phyloP scores from a whole-genome alignment of 2,888 invertebrate species.

The Oligia fasciuncula region DNA sequence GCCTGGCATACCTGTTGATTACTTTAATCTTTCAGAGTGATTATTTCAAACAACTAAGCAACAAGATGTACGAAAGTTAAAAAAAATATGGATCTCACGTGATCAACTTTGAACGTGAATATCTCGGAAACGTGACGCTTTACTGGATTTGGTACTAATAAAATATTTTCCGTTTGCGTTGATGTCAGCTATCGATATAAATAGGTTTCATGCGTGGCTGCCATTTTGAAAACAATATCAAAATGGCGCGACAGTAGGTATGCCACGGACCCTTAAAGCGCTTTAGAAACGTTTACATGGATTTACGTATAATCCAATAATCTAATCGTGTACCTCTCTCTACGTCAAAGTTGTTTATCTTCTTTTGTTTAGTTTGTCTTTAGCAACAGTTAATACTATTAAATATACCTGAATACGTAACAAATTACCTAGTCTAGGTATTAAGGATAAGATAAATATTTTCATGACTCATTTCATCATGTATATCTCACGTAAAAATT shows the following conservation, averaged over 20 bases:
- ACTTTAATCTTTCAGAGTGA: background rate
- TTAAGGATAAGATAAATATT: conserved; percentile 44
- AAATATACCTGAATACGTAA: conserved; percentile 44
- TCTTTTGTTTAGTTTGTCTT: conserved; percentile 53
- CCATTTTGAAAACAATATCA: no score
- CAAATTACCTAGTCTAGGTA: conserved; percentile 47
- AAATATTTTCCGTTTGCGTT: background rate
- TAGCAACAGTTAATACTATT: conserved; percentile 47
- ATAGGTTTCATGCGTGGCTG: background rate
- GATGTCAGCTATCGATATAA: background rate
- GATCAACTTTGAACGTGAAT: background rate
- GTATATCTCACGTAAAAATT: conserved; percentile 7
- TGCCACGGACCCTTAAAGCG: no score
- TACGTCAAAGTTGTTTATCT: conserved; percentile 56
- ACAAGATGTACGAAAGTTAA: background rate
- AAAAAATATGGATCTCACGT: background rate
- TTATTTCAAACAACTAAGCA: background rate
- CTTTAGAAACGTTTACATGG: conserved; percentile 32
- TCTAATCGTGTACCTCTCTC: conserved; percentile 48
- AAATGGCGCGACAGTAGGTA: no score
- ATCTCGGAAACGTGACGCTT: background rate
- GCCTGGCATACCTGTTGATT: background rate
- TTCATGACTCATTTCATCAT: conserved; percentile 15
- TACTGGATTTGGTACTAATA: background rate
- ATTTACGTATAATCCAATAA: conserved; percentile 50